Conservation (phyloP, 2,797 vertebrate species). For the Darevskia nairensis region DNA sequence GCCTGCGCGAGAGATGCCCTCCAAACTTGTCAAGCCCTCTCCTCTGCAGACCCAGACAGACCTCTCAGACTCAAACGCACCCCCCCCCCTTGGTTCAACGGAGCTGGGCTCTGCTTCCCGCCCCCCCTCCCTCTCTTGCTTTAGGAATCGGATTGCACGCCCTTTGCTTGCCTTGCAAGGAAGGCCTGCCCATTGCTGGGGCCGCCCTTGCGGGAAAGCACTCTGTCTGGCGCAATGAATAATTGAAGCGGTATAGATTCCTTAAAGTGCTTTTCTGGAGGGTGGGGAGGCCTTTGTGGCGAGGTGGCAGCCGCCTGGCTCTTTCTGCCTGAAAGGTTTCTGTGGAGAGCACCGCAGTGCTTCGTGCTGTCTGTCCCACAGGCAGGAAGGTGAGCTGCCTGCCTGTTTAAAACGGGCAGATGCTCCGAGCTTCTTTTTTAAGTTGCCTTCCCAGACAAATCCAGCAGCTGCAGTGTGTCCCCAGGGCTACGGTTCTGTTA, state of each 20-base stretch:
- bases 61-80: neutral
- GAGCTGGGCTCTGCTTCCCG: neutral
- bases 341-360: too few species aligned
- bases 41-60: fast-evolving
- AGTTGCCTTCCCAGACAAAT: too few species aligned
- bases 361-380: neutral
- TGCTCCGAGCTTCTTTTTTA: too few species aligned
- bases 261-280: conserved; percentile 6
- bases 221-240: neutral
- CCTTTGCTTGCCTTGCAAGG: neutral
- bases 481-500: too few species aligned
- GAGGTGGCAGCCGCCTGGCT: too few species aligned
- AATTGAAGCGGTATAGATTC: conserved; percentile 13
- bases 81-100: neutral
- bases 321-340: neutral
- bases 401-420: too few species aligned
- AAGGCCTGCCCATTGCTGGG: neutral
- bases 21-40: fast-evolving
- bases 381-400: too few species aligned
- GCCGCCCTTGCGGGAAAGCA: neutral
- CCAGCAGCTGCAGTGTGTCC: too few species aligned
- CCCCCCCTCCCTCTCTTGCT: too few species aligned
- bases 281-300: neutral
- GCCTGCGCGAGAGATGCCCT: fast-evolving
- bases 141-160: neutral